Evolutionary conservation across 2,113 vertebrate genomes (phyloP), one percentile per base, ranked within the genome.

Genomic region (Aythya baeri): DNA sequence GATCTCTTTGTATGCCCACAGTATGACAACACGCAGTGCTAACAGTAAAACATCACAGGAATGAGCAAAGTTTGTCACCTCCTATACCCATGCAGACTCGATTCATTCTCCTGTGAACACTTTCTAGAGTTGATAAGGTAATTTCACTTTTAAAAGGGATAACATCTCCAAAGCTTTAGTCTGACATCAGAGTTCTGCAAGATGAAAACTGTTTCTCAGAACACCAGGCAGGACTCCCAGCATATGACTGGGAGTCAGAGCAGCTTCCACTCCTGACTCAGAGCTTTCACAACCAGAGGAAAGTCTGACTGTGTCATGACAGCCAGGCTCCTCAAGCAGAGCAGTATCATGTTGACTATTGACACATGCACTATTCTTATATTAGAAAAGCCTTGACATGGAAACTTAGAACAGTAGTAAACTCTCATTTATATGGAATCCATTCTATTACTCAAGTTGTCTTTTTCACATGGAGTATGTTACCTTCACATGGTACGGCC

Each of bases 401-500:
- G n/a, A 91, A 62, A 80, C n/a, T 62, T 73, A 70, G 58, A 73
- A 26, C 41, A 78, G 38, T 43, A 68, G 27, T 22, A 31, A 78
- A 34, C 22, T 66, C 36, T 73, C 26, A 11, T 55, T 70, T 66
- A 62, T 79, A 86, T 86, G 38, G 31, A 79, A 86, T 59, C 29
- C 18, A 43, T 88, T 86, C 66, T 82, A 36, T 73, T 87, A 76
- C 32, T 44, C 25, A 25, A 49, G 10, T 10, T 66, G 62, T 17
- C 18, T 54, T 79, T 79, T 63, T n/a, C 31, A 5, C 14, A 21
- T 54, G n/a, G 32, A 83, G 23, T 52, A 8, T 34, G 31, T 85
- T 98, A 99, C 99, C 97, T 99, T 99, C 23, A 98, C 98, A 3
- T 99, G 99, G 90, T 99, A 99, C 18, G 99, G 99, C 11, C 99